These are phyloP conservation scores for Brachypterus glaber DNA, from an alignment of 2,888 invertebrate species.

Conservation along the genomic window DNA sequence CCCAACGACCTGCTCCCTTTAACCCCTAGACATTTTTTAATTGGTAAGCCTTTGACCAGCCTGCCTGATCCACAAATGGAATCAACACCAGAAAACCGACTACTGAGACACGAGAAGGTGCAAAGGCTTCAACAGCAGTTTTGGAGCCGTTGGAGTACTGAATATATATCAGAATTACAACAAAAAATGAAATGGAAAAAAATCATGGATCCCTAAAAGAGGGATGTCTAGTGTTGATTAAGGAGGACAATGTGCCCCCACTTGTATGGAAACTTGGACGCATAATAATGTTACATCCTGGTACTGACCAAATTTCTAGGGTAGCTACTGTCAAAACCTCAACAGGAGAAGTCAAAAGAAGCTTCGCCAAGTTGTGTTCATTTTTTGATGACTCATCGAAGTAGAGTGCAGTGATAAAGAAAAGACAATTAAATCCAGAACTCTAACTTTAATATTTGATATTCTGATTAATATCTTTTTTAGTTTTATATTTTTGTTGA, in stretches of 20 bases:
- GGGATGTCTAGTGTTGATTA: background rate
- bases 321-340: background rate
- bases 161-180: background rate
- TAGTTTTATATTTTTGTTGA: too few species aligned
- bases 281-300: background rate
- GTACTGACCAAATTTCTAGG: background rate
- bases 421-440: too few species aligned
- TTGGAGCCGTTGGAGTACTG: background rate
- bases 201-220: background rate
- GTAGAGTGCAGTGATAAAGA: too few species aligned
- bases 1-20: background rate
- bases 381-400: too few species aligned
- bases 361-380: too few species aligned
- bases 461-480: too few species aligned
- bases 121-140: background rate
- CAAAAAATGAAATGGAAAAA: background rate
- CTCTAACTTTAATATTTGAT: too few species aligned
- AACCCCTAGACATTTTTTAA: background rate
- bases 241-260: background rate
- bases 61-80: background rate
- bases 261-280: background rate
- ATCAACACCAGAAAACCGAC: background rate
- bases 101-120: background rate
- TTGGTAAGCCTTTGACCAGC: background rate
- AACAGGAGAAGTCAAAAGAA: background rate